A percentile compares a stretch with the other conserved stretches of the same genome.
These are phyloP conservation scores for Bombus confusus DNA, from an alignment of 1,140 invertebrate genomes.

Conservation along the genomic window DNA sequence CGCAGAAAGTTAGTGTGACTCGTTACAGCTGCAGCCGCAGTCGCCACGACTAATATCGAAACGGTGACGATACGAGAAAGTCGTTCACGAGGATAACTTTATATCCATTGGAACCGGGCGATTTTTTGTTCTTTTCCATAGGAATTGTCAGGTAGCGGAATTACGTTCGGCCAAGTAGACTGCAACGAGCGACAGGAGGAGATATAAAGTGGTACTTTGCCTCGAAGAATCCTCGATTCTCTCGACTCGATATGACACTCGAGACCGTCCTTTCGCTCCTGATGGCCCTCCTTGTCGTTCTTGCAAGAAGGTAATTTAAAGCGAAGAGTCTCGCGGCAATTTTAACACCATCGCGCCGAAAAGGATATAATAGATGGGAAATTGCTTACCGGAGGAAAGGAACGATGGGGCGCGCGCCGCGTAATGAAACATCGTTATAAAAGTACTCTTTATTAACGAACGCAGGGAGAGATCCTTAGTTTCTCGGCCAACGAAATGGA, in stretches of 20 bases:
- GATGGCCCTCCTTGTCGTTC: constrained; percentile 64
- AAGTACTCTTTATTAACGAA: constrained; percentile 60
- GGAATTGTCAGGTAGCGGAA: constrained; percentile 54
- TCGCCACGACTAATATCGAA: background rate
- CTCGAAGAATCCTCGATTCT: constrained; percentile 70
- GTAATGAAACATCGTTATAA: constrained; percentile 64
- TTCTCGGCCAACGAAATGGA: constrained; percentile 39
- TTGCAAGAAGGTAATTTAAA: constrained; percentile 67
- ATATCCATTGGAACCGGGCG: constrained; percentile 40
- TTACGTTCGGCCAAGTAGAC: constrained; percentile 57
- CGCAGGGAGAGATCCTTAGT: background rate
- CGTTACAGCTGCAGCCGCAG: too few relatives aligned
- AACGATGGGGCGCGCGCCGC: background rate
- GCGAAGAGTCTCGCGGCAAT: constrained; percentile 65
- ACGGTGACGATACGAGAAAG: background rate
- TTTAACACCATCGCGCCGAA: constrained; percentile 66
- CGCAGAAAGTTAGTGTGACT: too few relatives aligned
- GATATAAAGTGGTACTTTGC: constrained; percentile 71
- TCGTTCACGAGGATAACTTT: constrained; percentile 31
- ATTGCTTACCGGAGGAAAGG: constrained; percentile 56
- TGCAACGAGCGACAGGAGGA: constrained; percentile 56
- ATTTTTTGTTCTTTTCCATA: constrained; percentile 36
- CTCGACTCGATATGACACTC: constrained; percentile 72
- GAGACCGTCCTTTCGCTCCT: constrained; percentile 67
- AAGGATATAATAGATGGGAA: constrained; percentile 65